Percentiles rank a stretch among this genome's conserved stretches.
Conservation (phyloP, 2,113 vertebrate genomes). For the Tetrao urogallus region DNA sequence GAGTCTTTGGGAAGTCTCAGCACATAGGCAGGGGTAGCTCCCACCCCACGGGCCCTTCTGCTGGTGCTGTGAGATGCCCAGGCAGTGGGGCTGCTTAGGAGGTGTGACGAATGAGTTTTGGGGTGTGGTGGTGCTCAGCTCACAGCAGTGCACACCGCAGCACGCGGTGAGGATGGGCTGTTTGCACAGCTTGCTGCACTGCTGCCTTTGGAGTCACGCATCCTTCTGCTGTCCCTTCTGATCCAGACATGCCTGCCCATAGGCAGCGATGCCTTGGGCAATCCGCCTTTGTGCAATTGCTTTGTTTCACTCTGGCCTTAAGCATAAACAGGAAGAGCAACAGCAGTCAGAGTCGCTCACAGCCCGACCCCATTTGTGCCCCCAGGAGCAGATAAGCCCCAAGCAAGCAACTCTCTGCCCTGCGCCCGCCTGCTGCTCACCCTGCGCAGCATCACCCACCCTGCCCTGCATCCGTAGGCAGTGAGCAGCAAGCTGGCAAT, state of each 20-base stretch:
- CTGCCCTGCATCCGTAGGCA: neutral
- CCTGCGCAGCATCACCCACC: neutral
- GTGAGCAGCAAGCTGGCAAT: no score
- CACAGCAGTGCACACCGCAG: no score
- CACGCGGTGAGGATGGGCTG: no score
- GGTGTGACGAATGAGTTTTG: no score
- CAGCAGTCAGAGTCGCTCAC: neutral
- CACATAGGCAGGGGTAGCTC: neutral
- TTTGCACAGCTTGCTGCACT: no score
- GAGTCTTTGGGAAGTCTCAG: neutral
- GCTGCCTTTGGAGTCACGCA: neutral
- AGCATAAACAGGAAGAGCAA: constrained; percentile 60
- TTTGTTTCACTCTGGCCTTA: constrained; percentile 40
- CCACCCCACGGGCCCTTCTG: no score
- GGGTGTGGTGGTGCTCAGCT: no score
- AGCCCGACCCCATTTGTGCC: neutral
- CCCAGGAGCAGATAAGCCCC: neutral
- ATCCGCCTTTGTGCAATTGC: constrained; percentile 8
- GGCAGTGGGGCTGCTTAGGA: no score
- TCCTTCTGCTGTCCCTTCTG: neutral
- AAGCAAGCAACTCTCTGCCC: neutral
- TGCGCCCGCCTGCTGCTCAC: no score
- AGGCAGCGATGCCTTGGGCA: constrained; percentile 25
- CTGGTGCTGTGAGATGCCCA: no score
- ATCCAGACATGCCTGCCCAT: constrained; percentile 42